Evolutionary conservation across 1,140 invertebrate species (phyloP).

Genomic region (Meloidogyne hapla): DNA sequence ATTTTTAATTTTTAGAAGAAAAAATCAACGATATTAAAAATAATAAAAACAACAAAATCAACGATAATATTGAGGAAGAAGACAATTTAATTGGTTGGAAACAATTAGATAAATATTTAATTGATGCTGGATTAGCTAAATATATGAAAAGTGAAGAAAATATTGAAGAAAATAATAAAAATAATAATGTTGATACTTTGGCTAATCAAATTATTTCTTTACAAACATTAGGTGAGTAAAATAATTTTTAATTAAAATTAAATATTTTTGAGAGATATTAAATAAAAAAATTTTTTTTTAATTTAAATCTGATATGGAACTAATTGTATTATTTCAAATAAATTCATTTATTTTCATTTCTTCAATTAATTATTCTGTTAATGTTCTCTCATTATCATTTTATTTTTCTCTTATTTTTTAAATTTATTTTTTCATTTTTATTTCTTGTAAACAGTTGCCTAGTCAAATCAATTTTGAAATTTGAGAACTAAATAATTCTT

Average conservation of each 20-base stretch:
- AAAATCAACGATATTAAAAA: neutral
- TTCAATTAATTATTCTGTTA: neutral
- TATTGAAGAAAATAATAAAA: neutral
- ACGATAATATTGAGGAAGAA: neutral
- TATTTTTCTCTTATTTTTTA: neutral
- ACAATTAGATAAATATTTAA: slow-evolving; percentile 1
- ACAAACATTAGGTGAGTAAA: too few species aligned
- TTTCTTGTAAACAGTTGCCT: neutral
- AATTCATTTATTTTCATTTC: neutral
- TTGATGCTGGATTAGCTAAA: neutral
- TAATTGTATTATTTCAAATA: neutral
- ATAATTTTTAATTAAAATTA: too few species aligned
- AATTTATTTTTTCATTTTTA: neutral
- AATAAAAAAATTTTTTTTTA: too few species aligned
- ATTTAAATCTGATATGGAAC: too few species aligned
- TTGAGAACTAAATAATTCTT: neutral
- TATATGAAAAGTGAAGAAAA: neutral
- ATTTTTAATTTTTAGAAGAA: neutral
- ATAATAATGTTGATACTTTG: too few species aligned
- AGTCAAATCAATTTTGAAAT: neutral
- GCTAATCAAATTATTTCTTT: neutral
- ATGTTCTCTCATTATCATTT: neutral
- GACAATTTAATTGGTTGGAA: neutral
- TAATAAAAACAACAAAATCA: neutral
- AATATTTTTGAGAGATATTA: too few species aligned